These are phyloP conservation scores for Nipponacmea schrenckii DNA, from an alignment of 2,888 invertebrate genomes.

Conservation along the genomic window DNA sequence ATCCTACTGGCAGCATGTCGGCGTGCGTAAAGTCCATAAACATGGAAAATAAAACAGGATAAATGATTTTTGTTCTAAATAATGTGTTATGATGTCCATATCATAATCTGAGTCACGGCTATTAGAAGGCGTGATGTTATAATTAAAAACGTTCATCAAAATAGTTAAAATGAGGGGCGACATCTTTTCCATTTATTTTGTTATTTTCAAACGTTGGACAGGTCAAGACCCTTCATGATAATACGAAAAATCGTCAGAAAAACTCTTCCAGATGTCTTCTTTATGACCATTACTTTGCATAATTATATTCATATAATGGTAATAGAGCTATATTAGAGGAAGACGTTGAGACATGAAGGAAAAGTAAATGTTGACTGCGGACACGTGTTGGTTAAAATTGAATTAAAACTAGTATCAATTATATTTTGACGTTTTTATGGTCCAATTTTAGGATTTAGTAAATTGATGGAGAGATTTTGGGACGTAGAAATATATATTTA, in stretches of 20 bases:
- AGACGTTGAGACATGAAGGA: neutral
- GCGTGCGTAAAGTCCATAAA: constrained; percentile 5
- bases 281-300: neutral
- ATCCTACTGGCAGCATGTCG: neutral
- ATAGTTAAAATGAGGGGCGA: neutral
- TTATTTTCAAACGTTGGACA: neutral
- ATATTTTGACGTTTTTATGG: neutral
- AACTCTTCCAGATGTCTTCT: neutral
- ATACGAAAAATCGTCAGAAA: neutral
- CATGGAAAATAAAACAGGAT: neutral
- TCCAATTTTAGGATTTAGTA: constrained; percentile 2
- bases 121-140: neutral
- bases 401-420: constrained; percentile 2
- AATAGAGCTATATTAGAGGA: neutral
- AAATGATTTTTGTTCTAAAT: neutral
- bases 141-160: constrained; percentile 1
- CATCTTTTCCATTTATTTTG: neutral
- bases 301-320: constrained; percentile 2
- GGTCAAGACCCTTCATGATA: neutral
- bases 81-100: constrained; percentile 2
- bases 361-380: constrained; percentile 5
- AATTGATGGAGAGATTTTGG: neutral
- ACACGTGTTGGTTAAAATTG: neutral
- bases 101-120: constrained; percentile 8
- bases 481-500: neutral